These are phyloP conservation scores for Lasioglossum figueresi DNA, from an alignment of 2,888 invertebrate genomes.

Conservation along the genomic window DNA sequence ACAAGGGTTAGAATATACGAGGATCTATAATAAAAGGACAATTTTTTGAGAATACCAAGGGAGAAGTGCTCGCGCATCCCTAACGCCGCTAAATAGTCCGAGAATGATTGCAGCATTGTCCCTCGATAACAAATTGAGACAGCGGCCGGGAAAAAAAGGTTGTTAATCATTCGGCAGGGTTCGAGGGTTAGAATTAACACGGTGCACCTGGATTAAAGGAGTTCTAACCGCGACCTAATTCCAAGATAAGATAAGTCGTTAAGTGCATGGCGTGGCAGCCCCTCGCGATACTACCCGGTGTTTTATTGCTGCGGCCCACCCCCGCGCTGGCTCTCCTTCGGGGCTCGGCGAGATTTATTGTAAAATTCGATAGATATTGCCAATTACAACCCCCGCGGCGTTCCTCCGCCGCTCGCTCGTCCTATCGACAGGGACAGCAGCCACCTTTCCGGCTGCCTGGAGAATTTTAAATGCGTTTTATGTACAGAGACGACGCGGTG, in stretches of 20 bases:
- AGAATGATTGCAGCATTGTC: background rate
- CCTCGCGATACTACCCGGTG: constrained; percentile 77
- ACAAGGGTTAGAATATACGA: no score
- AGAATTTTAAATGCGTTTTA: constrained; percentile 76
- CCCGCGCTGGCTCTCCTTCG: constrained; percentile 63
- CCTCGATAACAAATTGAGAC: background rate
- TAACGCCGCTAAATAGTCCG: background rate
- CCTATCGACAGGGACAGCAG: constrained; percentile 60
- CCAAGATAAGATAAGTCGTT: constrained; percentile 82
- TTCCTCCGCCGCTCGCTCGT: constrained; percentile 38
- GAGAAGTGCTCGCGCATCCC: background rate
- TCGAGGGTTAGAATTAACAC: constrained; percentile 38
- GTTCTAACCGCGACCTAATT: constrained; percentile 77
- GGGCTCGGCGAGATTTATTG: constrained; percentile 79
- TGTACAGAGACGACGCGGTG: constrained; percentile 72
- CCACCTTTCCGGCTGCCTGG: constrained; percentile 65
- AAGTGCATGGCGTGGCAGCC: constrained; percentile 78
- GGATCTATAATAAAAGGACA: no score
- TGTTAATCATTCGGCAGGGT: constrained; percentile 1
- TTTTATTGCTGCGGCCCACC: constrained; percentile 77
- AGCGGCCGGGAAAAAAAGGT: background rate
- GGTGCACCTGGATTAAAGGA: constrained; percentile 60
- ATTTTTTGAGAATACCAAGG: background rate
- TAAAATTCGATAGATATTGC: constrained; percentile 82
- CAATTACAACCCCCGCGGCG: constrained; percentile 79